These are phyloP conservation scores for Hyperopisus bebe DNA, from an alignment of 2,113 vertebrate species.

Conservation along the genomic window DNA sequence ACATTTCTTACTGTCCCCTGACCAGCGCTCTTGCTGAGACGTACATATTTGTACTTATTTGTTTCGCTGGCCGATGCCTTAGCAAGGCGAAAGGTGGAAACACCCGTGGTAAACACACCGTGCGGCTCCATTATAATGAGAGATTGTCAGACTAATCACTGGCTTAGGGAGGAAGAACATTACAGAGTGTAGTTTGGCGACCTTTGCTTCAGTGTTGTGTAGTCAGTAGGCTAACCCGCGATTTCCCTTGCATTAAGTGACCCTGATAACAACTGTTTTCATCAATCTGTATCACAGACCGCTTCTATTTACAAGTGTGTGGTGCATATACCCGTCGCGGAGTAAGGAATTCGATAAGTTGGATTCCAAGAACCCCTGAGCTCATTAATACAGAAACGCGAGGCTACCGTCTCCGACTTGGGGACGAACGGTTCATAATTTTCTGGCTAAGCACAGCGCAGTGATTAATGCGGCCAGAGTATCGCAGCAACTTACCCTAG, in stretches of 20 bases:
- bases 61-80: neutral
- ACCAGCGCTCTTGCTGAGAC: neutral
- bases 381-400: neutral
- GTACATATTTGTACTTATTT: neutral
- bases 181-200: neutral
- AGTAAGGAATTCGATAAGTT: neutral
- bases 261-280: neutral
- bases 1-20: neutral
- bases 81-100: neutral
- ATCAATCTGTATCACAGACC: neutral
- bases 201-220: neutral
- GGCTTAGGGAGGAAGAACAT: neutral
- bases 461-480: conserved; percentile 15
- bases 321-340: too few species aligned
- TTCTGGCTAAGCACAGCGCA: neutral
- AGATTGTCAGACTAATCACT: neutral
- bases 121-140: neutral
- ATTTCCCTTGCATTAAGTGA: neutral
- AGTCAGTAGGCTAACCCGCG: neutral
- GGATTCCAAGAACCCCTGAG: neutral
- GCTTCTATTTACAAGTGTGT: neutral
- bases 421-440: neutral
- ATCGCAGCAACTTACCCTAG: neutral
- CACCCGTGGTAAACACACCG: neutral
- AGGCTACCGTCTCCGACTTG: neutral